Base-by-base conservation (phyloP, 2,113 vertebrate genomes). In the Cephalopterus ornatus region DNA sequence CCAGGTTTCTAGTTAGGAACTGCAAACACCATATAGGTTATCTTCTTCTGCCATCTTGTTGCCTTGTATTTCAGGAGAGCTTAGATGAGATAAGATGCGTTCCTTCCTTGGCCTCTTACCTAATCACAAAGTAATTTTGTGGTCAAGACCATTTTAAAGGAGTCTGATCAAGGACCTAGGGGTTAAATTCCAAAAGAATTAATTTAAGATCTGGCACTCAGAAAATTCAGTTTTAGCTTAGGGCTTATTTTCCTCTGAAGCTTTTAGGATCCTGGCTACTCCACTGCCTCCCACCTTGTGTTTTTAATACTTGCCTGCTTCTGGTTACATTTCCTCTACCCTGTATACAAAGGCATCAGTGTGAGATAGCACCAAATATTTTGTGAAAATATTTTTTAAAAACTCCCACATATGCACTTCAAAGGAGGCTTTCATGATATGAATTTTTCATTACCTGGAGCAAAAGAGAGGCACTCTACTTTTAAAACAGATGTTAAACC, bases 361-460 rank as follows among this genome's bases (percentile, higher is more conserved):
- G 91, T 95, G 66, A 93, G 78, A 62, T 53, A 88, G 30, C 55
- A 85, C 58, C 33, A 85, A 95, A 19, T 80, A 74, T 77, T 95
- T 94, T 74, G 68, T 44, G 58, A 87, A 92, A 61, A 77, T 75
- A 74, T 50, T 39, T 72, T 33, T 42, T 46, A 58, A 42, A 44
- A 87, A 80, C 72, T 78, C 67, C 35, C 41, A 65, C 41, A 53
- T 30, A 70, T 6, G 33, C 67, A 80, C 32, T 61, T 77, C 71
- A 61, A 93, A 87, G 62, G 50, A 20, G 12, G 44, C 52, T 86
- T 92, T 91, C 27, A 33, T 59, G 0, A 66, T 53, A 22, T 30
- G 52, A 82, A 92, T 93, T 85, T 95, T 94, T 94, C 71, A 90
- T 91, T 46, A 93, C 39, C 55, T 74, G 42, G 9, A 68, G 65